These are phyloP conservation scores for Mya arenaria DNA, from an alignment of 1,140 invertebrate species.

Conservation along the genomic window DNA sequence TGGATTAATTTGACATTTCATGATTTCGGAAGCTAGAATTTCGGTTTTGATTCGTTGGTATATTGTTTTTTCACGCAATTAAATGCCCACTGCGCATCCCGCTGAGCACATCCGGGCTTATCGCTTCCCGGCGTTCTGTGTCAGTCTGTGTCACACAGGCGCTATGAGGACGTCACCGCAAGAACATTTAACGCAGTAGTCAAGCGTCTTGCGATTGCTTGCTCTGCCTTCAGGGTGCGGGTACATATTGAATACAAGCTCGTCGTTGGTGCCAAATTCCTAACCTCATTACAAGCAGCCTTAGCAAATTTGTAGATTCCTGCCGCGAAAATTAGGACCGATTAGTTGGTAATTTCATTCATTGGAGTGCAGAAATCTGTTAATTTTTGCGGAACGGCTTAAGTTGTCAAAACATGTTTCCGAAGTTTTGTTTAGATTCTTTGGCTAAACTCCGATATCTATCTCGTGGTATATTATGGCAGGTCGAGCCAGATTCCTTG, in stretches of 20 bases:
- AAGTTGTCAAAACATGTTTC: constrained; percentile 45
- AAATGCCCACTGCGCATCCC: neutral
- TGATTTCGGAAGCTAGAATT: neutral
- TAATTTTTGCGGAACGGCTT: no score
- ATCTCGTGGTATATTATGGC: no score
- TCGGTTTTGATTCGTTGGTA: neutral
- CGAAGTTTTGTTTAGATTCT: no score
- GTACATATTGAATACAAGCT: constrained; percentile 21
- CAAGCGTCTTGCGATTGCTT: constrained; percentile 7
- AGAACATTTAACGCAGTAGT: constrained; percentile 17
- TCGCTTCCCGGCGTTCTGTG: neutral
- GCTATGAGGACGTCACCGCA: neutral
- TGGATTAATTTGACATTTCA: constrained; percentile 36
- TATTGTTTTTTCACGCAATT: neutral
- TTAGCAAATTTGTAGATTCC: constrained; percentile 14
- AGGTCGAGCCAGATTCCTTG: no score
- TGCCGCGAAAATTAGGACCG: constrained; percentile 38
- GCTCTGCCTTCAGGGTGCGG: neutral
- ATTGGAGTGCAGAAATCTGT: constrained; percentile 23
- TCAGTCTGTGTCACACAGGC: neutral
- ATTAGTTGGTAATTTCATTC: constrained; percentile 46
- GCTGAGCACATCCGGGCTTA: constrained; percentile 28
- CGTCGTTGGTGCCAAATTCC: constrained; percentile 28
- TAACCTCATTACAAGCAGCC: no score
- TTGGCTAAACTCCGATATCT: no score